Evolutionary conservation across 2,113 vertebrate genomes (phyloP), one percentile per base, ranked within the genome.

Genomic region (Eulemur macaco): DNA sequence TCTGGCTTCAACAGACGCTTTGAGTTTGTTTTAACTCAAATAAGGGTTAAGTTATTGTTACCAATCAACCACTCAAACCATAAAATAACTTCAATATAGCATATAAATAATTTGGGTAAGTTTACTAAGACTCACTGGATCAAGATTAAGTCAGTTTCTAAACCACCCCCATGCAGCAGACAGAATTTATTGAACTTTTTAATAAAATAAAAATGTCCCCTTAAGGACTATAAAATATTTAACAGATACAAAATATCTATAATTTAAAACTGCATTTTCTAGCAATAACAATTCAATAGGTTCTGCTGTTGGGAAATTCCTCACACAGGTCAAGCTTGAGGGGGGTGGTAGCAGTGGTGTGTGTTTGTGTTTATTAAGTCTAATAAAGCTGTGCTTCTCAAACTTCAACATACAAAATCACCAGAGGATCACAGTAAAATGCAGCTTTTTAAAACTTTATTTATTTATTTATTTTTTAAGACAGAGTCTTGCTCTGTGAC

Each of bases 241-340:
- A 94, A 86, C 18, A 69, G 81, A 89, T 29, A 86, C 34, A 94
- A 88, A 95, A 81, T 52, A 42, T 25, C 60, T 69, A 34, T 66
- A 90, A 87, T 58, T 69, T 76, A 69, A 69, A 88, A 93, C 1
- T 83, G 60, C 8, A 76, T 92, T 91, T 92, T 60, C 68, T 83
- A 91, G 27, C 56, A 93, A 10, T 82, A 87, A 84, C 54, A 96
- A 74, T 76, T 94, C 42, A 87, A 90, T 17, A 93, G n/a, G 84
- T 87, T 76, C 52, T 27, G 9, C 21, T 66, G 21, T 84, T 7
- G 68, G 11, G 63, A 63, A 89, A 85, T 31, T 73, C 34, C 17
- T 95, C 80, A 69, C 54, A 86, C 8, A 42, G 31, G 74, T 84
- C n/a, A 89, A 85, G 52, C 8, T 88, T 54, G 17, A 5, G 17